Evolutionary conservation across 2,113 vertebrate species (phyloP).

Genomic region (Vombatus ursinus): DNA sequence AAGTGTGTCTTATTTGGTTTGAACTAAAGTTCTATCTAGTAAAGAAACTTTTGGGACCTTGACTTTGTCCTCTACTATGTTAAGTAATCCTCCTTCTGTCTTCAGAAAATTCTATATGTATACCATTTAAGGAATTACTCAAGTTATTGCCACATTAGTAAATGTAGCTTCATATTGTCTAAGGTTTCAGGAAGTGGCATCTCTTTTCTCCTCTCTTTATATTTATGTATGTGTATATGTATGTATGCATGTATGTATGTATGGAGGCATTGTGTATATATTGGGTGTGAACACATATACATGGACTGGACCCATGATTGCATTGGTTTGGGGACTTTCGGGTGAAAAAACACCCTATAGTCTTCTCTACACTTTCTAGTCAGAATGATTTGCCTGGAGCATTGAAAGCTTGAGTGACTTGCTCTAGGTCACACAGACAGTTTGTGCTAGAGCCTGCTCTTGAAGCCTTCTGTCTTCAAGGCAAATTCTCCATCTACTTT

Average conservation of each 20-base stretch:
- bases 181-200: too few relatives aligned
- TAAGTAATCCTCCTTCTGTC: too few relatives aligned
- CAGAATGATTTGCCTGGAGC: background rate
- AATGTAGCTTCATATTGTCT: too few relatives aligned
- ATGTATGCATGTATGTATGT: background rate
- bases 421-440: background rate
- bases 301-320: too few relatives aligned
- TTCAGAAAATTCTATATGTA: too few relatives aligned
- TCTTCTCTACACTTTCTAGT: background rate
- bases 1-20: background rate
- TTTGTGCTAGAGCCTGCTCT: background rate
- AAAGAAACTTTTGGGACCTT: background rate
- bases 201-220: too few relatives aligned
- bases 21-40: background rate
- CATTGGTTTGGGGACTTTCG: background rate
- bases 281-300: too few relatives aligned
- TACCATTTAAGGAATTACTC: too few relatives aligned
- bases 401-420: background rate
- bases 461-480: background rate
- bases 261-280: background rate
- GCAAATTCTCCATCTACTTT: background rate
- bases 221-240: too few relatives aligned
- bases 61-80: too few relatives aligned
- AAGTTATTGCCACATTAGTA: too few relatives aligned
- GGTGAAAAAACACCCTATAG: background rate